Base-by-base conservation (phyloP, 1,140 invertebrate genomes). In the Hylaeus volcanicus region DNA sequence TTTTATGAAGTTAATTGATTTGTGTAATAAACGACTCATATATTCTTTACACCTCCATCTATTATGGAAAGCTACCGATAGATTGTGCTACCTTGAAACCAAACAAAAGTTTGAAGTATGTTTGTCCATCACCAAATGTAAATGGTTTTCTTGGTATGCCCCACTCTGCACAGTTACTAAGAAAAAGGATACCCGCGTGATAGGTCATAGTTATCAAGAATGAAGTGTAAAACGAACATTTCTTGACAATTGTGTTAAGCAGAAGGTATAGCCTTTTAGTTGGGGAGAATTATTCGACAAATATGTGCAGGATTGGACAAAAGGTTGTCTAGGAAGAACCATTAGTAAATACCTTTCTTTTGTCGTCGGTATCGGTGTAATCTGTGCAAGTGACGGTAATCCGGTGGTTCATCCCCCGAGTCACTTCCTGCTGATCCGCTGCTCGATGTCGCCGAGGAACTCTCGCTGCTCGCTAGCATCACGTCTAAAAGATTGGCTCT, bases 401-500 rank as follows among this genome's bases (percentile, higher is more conserved):
- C 93, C 56, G 94, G 84, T 86, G 94, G 93, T 90, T 96, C 93
- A 92, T 96, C 92, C 78, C 95, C 94, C 5, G 94, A 94, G 82
- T 95, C 95, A 80, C 94, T 94, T 63, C 94, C 93, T 0, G 95
- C 95, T 45, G 95, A 96, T 64, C 95, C 94, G 48, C 94, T 95
- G 85, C 95, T 95, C 9, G 95, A 95, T 37, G 95, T 95, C 41
- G 95, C 94, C 63, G 94, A 94, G n/a, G 94, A 95, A 78, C 94
- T 96, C 53, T 95, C 95, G 73, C 95, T 96, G 15, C 95, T 96
- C 39, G 96, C 96, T 86, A 96, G 91, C 95, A 97, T 96, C 76
- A 96, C 96, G 92, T 97, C 96, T 76, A 96, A 91, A 5, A 96
- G 91, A 91, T 96, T 96, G 41, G 96, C 96, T 87, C 96, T 94